Conservation (phyloP, 2,797 vertebrate species). For the Syndactyla subalaris region DNA sequence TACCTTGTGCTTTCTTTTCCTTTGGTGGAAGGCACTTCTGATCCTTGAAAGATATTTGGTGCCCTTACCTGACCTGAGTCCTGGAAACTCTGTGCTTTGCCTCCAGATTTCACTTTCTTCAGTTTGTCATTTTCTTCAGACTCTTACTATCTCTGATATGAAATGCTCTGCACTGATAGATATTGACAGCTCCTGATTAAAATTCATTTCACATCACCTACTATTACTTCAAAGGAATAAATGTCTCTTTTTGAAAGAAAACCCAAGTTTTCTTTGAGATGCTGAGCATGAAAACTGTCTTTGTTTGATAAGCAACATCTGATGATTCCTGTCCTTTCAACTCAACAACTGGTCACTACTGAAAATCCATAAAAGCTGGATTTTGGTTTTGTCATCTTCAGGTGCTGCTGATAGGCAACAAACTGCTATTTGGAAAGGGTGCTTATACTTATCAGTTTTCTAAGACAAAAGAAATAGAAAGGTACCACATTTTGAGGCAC, state of each 20-base stretch:
- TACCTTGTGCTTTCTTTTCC: not conserved
- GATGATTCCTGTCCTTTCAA: slow-evolving; percentile 63
- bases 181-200: slow-evolving; percentile 75
- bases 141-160: slow-evolving; percentile 49
- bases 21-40: not conserved
- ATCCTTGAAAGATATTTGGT: not conserved
- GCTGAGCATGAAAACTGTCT: slow-evolving; percentile 67
- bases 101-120: slow-evolving; percentile 23
- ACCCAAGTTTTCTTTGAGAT: slow-evolving; percentile 71
- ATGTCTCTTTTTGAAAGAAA: slow-evolving; percentile 46
- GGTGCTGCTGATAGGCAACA: slow-evolving; percentile 61
- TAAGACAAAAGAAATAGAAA: not conserved
- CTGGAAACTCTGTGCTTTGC: not conserved
- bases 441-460: slow-evolving; percentile 12
- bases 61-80: not conserved
- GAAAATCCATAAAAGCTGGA: not conserved
- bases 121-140: slow-evolving; percentile 56
- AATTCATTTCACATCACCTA: slow-evolving; percentile 74
- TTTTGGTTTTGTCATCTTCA: slow-evolving; percentile 51
- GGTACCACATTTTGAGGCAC: not conserved
- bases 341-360: slow-evolving; percentile 29
- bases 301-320: slow-evolving; percentile 75
- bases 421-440: slow-evolving; percentile 36
- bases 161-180: slow-evolving; percentile 66
- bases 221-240: slow-evolving; percentile 76